phyloP scores from a whole-genome alignment of 2,797 vertebrate genomes.

The Catamblyrhynchus diadema region DNA sequence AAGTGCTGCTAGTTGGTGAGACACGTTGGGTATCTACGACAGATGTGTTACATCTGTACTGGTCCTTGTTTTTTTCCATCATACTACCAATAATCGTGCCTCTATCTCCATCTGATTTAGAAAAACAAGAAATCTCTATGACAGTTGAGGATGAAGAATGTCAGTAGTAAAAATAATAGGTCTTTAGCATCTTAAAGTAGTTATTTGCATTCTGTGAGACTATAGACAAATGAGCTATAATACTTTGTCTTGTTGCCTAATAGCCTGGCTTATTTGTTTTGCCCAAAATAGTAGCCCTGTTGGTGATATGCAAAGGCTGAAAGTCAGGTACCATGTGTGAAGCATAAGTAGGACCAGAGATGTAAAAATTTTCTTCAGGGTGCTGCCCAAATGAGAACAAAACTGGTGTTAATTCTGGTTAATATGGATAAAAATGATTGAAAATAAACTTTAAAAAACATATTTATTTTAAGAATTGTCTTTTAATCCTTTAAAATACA shows the following conservation, averaged over 20 bases:
- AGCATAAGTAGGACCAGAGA: not conserved
- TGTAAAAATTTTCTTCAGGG: not conserved
- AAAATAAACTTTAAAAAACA: not conserved
- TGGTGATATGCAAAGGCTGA: not conserved
- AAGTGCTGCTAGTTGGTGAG: not conserved
- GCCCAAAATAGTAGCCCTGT: not conserved
- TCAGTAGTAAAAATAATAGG: not conserved
- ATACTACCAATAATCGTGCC: not conserved
- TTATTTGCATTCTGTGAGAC: not conserved
- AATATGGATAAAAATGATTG: not conserved
- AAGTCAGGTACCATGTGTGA: not conserved
- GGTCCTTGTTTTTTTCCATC: not conserved
- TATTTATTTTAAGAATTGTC: not conserved
- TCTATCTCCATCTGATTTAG: not conserved
- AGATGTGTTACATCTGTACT: not conserved
- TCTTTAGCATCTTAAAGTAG: not conserved
- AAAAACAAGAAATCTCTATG: not conserved
- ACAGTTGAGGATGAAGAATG: not conserved
- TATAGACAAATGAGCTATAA: not conserved
- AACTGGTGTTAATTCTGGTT: not conserved
- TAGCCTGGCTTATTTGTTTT: not conserved
- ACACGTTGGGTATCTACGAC: fast-evolving
- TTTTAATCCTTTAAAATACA: not conserved
- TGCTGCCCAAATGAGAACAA: not conserved
- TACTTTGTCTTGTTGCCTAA: not conserved